Evolutionary conservation across 2,113 vertebrate species (phyloP).

Genomic region (Campylomormyrus tamandua): DNA sequence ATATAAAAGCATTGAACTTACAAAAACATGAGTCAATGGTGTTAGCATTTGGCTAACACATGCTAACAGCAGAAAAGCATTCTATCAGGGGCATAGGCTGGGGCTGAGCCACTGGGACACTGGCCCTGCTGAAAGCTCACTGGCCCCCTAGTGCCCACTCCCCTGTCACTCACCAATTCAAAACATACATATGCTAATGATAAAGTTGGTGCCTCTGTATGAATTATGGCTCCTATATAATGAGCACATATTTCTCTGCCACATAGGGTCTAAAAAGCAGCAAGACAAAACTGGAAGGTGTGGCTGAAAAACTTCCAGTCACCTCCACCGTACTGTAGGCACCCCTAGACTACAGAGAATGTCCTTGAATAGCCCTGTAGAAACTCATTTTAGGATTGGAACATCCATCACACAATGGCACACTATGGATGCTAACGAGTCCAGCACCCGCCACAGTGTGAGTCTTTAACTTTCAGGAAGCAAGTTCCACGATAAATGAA

Average conservation of each 20-base stretch:
- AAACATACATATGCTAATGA: background rate
- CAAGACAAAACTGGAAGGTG: background rate
- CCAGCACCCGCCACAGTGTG: background rate
- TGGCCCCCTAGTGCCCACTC: background rate
- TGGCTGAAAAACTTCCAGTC: background rate
- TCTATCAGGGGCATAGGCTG: background rate
- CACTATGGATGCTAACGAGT: background rate
- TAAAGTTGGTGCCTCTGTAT: background rate
- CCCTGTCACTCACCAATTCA: background rate
- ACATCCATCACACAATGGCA: background rate
- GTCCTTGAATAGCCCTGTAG: background rate
- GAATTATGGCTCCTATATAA: background rate
- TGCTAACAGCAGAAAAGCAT: background rate
- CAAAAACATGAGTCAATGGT: background rate
- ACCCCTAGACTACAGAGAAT: background rate
- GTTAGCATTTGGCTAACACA: background rate
- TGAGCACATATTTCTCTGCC: background rate
- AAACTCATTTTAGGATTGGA: background rate
- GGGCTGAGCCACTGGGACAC: background rate
- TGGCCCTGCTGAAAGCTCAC: background rate
- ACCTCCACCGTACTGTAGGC: background rate
- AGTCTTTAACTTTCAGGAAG: background rate
- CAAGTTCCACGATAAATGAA: background rate
- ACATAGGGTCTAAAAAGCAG: background rate
- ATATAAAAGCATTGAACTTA: background rate